A percentile compares a stretch with the other conserved stretches of the same genome.
Evolutionary conservation across 92 coral and sea anemone genomes (phyloP).

Genomic region (Isaurus tuberculatus): DNA sequence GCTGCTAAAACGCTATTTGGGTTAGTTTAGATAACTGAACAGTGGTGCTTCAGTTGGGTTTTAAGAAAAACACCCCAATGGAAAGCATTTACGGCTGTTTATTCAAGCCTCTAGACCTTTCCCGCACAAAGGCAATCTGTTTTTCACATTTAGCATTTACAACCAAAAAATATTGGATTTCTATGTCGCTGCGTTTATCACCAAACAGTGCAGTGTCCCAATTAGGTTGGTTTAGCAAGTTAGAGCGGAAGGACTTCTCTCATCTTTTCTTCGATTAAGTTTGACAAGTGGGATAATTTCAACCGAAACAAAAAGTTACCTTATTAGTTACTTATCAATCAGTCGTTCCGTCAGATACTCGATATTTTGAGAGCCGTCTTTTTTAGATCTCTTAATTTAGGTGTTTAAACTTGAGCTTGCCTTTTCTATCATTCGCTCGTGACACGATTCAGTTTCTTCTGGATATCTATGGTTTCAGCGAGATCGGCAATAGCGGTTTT

Average conservation of each 20-base stretch:
- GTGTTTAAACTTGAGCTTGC: background rate
- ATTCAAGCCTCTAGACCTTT: slow-evolving; percentile 37
- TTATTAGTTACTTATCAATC: background rate
- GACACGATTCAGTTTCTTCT: background rate
- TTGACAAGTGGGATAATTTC: background rate
- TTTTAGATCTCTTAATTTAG: background rate
- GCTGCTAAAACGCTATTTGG: slow-evolving; percentile 1
- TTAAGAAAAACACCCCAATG: slow-evolving; percentile 16
- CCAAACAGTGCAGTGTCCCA: background rate
- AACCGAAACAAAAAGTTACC: background rate
- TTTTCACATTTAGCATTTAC: slow-evolving; percentile 33
- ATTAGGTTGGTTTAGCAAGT: background rate
- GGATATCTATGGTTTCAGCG: background rate
- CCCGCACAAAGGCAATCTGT: slow-evolving; percentile 29
- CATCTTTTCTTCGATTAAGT: background rate
- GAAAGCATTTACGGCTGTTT: slow-evolving; percentile 26
- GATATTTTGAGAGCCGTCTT: slow-evolving; percentile 9
- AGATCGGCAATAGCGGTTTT: background rate
- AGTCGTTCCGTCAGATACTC: background rate
- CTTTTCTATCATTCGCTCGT: background rate
- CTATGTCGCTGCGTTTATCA: slow-evolving; percentile 6
- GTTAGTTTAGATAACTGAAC: background rate
- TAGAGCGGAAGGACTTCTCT: background rate
- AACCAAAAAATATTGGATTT: slow-evolving; percentile 42
- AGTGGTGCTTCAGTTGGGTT: slow-evolving; percentile 2